Conservation (phyloP, 1,140 invertebrate genomes). For the Meloidogyne chitwoodi region DNA sequence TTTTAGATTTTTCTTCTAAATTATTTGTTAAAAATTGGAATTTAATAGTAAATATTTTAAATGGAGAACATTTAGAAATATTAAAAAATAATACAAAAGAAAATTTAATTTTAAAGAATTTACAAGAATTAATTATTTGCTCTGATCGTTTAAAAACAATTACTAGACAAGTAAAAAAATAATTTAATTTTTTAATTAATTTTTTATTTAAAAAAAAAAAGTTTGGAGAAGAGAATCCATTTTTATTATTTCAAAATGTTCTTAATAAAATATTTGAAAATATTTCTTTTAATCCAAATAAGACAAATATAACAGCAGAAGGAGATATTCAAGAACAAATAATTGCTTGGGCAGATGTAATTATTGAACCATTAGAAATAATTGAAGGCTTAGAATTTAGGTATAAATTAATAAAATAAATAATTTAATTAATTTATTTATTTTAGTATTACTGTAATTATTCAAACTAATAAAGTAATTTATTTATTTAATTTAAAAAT, state of each 20-base stretch:
- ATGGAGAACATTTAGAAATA: neutral
- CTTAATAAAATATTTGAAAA: neutral
- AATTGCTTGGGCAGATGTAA: slow-evolving; percentile 8
- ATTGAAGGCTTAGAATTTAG: slow-evolving; percentile 11
- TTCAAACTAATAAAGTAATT: neutral
- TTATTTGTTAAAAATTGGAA: slow-evolving; percentile 1
- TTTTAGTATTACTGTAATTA: slow-evolving; percentile 9
- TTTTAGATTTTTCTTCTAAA: neutral
- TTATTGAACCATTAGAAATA: neutral
- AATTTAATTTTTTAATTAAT: neutral
- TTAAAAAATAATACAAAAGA: neutral
- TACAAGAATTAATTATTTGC: neutral
- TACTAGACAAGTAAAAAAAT: neutral
- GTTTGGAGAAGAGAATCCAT: slow-evolving; percentile 11
- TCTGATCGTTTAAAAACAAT: slow-evolving; percentile 7
- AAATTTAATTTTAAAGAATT: neutral
- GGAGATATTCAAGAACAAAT: neutral
- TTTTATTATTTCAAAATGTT: slow-evolving; percentile 6
- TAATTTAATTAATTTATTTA: neutral
- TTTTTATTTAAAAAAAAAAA: neutral
- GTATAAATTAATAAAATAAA: neutral
- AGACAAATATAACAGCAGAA: neutral
- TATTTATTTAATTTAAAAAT: neutral
- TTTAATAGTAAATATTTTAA: neutral
- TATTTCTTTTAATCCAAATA: neutral